A percentile compares a stretch with the other conserved stretches of the same genome.
phyloP scores from a whole-genome alignment of 2,113 vertebrate genomes.

The Boleophthalmus pectinirostris region DNA sequence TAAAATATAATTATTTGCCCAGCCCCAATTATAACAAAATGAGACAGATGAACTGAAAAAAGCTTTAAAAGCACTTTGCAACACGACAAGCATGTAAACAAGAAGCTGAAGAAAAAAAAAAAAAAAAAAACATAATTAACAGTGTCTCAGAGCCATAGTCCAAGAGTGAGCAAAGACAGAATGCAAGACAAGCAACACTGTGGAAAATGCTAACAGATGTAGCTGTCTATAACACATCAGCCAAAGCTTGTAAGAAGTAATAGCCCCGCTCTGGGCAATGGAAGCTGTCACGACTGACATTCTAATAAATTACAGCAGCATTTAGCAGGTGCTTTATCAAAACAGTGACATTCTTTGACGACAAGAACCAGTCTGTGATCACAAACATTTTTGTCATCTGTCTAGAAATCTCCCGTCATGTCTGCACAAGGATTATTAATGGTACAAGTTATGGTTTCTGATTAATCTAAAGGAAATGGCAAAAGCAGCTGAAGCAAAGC shows the following conservation, averaged over 20 bases:
- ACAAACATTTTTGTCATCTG: conserved; percentile 33
- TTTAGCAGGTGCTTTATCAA: conserved; percentile 45
- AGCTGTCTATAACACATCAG: conserved; percentile 46
- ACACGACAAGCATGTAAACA: background rate
- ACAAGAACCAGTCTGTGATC: conserved; percentile 31
- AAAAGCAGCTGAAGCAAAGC: background rate
- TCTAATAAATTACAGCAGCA: conserved; percentile 48
- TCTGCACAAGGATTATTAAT: conserved; percentile 19
- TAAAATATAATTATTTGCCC: too few species aligned
- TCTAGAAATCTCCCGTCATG: conserved; percentile 21
- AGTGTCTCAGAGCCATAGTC: conserved; percentile 42
- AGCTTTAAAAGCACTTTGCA: background rate
- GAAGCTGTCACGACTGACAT: conserved; percentile 42
- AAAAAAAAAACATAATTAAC: conserved; percentile 35
- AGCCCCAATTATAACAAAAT: background rate
- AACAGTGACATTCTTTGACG: conserved; percentile 36
- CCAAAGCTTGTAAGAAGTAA: conserved; percentile 41
- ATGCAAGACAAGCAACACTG: conserved; percentile 37
- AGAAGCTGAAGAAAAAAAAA: background rate
- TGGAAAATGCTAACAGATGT: conserved; percentile 46
- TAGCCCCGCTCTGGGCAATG: conserved; percentile 39
- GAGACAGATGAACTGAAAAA: conserved; percentile 18
- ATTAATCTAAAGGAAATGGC: conserved; percentile 21
- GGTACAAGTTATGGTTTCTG: background rate
- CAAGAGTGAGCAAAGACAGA: conserved; percentile 30